phyloP scores from a whole-genome alignment of 2,888 invertebrate species.

The Gymnoscelis rufifasciata region DNA sequence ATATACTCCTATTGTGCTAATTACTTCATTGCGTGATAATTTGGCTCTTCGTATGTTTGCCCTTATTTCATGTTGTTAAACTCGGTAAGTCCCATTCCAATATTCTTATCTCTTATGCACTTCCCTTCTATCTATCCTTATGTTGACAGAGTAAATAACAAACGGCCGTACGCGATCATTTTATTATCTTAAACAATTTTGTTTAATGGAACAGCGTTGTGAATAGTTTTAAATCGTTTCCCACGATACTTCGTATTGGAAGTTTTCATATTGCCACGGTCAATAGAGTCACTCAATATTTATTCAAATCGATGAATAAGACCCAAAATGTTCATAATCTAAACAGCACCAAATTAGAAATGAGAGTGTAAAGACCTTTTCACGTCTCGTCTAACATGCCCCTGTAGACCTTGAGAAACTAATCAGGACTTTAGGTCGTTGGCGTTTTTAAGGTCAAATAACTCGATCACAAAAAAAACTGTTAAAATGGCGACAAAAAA shows the following conservation, averaged over 20 bases:
- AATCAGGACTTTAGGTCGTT: constrained; percentile 5
- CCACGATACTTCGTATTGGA: constrained; percentile 15
- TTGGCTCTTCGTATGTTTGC: not conserved
- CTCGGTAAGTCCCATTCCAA: no score
- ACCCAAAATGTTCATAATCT: not conserved
- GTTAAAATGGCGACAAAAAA: constrained; percentile 6
- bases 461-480: not conserved
- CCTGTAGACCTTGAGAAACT: constrained; percentile 3
- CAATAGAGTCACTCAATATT: constrained; percentile 2
- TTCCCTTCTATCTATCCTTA: not conserved
- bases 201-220: constrained; percentile 5
- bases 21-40: not conserved
- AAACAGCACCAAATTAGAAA: constrained; percentile 1
- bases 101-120: not conserved
- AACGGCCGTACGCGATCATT: constrained; percentile 3
- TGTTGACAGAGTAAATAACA: not conserved
- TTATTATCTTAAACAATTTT: constrained; percentile 12
- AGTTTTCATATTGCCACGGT: constrained; percentile 7
- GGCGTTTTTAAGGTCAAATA: constrained; percentile 3
- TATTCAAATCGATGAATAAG: constrained; percentile 1
- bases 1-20: constrained; percentile 17
- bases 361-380: constrained; percentile 5
- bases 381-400: constrained; percentile 1
- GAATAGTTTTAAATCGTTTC: constrained; percentile 9
- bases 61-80: no score